These are phyloP conservation scores for Aspidiotus destructor DNA, from an alignment of 2,888 invertebrate species.

Conservation along the genomic window DNA sequence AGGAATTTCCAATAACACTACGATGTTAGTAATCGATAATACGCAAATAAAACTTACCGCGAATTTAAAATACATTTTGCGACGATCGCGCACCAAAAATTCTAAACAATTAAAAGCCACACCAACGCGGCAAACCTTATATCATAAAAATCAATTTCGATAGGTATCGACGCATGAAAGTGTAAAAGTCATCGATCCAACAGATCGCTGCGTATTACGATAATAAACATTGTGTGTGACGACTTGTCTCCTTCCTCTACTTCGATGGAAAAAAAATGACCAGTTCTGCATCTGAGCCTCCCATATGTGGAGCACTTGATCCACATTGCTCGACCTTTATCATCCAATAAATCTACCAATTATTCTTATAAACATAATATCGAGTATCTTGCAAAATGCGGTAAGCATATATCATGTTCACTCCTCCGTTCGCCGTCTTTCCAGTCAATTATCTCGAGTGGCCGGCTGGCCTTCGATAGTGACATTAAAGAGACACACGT, in stretches of 20 bases:
- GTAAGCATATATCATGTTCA: too few species aligned
- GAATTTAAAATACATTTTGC: conserved; percentile 5
- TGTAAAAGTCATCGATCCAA: neutral
- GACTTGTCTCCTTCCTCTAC: conserved; percentile 14
- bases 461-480: conserved; percentile 18
- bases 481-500: neutral
- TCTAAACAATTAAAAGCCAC: neutral
- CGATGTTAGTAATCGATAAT: neutral
- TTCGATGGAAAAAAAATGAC: conserved; percentile 6
- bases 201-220: neutral
- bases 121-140: neutral
- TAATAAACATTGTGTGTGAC: conserved; percentile 1
- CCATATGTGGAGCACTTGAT: conserved; percentile 22
- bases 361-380: conserved; percentile 10
- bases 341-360: conserved; percentile 24
- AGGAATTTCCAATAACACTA: neutral
- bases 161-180: conserved; percentile 1
- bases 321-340: conserved; percentile 20
- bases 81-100: neutral
- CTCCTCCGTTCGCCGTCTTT: neutral
- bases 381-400: conserved; percentile 18
- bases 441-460: conserved; percentile 19
- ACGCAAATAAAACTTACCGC: neutral
- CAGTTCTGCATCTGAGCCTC: conserved; percentile 9
- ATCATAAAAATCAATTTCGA: conserved; percentile 12